phyloP scores from a whole-genome alignment of 2,888 invertebrate species.

The Cantharis rustica region DNA sequence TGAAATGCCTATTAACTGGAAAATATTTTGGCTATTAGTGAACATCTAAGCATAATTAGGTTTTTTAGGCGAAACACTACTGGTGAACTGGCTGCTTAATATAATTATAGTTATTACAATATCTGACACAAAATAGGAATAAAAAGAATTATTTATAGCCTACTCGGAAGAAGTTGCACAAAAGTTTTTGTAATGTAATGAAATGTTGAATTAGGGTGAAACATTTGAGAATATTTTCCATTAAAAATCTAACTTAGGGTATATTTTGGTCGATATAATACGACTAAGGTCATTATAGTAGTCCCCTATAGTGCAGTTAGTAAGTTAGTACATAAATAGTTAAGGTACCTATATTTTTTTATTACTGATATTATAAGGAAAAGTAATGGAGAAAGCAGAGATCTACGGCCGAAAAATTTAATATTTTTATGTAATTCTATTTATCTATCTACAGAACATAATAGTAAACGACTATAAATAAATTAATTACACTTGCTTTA shows the following conservation, averaged over 20 bases:
- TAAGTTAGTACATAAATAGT: not conserved
- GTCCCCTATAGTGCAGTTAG: not conserved
- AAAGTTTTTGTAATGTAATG: not conserved
- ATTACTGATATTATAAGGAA: not conserved
- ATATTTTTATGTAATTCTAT: not conserved
- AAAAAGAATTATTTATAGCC: not conserved
- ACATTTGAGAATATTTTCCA: not conserved
- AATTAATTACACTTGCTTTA: no score
- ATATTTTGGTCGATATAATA: not conserved
- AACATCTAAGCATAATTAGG: not conserved
- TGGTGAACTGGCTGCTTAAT: not conserved
- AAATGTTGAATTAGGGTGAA: not conserved
- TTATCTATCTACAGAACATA: no score
- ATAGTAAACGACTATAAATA: no score
- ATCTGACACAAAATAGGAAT: not conserved
- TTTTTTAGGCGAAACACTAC: not conserved
- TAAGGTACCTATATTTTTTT: not conserved
- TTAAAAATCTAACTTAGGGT: not conserved
- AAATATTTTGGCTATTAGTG: not conserved
- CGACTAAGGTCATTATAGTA: not conserved
- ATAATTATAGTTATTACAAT: not conserved
- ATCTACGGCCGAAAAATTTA: not conserved
- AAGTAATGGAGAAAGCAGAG: not conserved
- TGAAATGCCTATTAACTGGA: not conserved
- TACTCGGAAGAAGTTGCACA: not conserved